A percentile compares a stretch with the other conserved stretches of the same genome.
Conservation (phyloP, 2,888 invertebrate species). For the Tribolium freemani region DNA sequence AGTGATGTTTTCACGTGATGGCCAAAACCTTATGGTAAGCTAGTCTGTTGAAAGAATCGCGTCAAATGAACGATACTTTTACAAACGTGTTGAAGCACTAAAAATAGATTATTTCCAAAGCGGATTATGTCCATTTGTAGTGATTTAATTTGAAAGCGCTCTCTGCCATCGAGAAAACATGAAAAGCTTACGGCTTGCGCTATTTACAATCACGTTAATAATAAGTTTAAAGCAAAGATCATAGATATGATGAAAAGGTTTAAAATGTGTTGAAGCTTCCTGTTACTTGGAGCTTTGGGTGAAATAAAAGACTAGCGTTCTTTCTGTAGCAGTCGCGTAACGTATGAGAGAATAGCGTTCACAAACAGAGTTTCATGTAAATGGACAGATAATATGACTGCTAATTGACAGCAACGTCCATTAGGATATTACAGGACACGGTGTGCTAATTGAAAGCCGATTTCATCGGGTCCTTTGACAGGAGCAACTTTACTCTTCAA, state of each 20-base stretch:
- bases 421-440: slow-evolving; percentile 46
- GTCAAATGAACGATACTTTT: not conserved
- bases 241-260: not conserved
- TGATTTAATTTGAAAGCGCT: slow-evolving; percentile 6
- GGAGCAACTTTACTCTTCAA: slow-evolving; percentile 10
- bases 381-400: slow-evolving; percentile 33
- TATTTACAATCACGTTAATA: slow-evolving; percentile 1
- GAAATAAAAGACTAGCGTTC: not conserved
- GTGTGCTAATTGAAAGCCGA: slow-evolving; percentile 40
- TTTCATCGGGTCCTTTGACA: slow-evolving; percentile 43
- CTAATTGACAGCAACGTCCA: slow-evolving; percentile 47
- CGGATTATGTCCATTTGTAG: slow-evolving; percentile 4
- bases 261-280: not conserved
- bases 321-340: not conserved
- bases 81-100: not conserved
- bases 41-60: not conserved
- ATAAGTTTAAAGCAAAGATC: not conserved
- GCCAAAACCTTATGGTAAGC: not conserved
- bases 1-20: no score
- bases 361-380: slow-evolving; percentile 21
- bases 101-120: slow-evolving; percentile 9
- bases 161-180: slow-evolving; percentile 1
- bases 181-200: not conserved
- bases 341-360: not conserved
- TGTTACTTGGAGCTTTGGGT: not conserved